Conservation (phyloP, 1,140 invertebrate species). For the Plectus sambesii region DNA sequence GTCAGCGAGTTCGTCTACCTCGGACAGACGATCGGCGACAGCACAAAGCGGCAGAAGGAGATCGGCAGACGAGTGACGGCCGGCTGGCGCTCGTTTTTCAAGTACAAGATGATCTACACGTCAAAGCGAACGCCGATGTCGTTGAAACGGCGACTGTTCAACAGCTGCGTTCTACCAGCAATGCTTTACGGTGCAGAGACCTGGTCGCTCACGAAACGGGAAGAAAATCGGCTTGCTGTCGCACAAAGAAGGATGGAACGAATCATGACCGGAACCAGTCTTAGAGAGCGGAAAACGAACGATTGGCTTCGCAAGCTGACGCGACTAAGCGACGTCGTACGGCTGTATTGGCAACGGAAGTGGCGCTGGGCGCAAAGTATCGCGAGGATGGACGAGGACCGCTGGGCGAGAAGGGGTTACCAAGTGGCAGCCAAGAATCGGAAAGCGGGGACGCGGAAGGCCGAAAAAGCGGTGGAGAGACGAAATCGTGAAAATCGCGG, state of each 20-base stretch:
- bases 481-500: too few species aligned
- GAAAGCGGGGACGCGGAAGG: too few species aligned
- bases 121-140: neutral
- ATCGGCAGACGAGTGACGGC: conserved; percentile 9
- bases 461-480: too few species aligned
- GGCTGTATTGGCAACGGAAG: too few species aligned
- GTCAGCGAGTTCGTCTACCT: conserved; percentile 12
- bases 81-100: conserved; percentile 7
- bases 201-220: conserved; percentile 13
- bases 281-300: neutral
- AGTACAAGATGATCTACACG: neutral
- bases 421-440: too few species aligned
- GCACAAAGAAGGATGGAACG: conserved; percentile 9
- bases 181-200: conserved; percentile 12
- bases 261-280: conserved; percentile 11
- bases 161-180: conserved; percentile 11
- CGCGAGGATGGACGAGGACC: too few species aligned
- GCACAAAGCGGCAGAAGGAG: neutral
- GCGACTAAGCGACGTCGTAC: conserved; percentile 9
- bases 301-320: conserved; percentile 4
- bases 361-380: too few species aligned
- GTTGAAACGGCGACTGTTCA: conserved; percentile 12
- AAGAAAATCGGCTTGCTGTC: neutral
- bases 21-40: conserved; percentile 7
- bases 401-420: too few species aligned